Base-by-base conservation (phyloP, 2,888 invertebrate genomes). In the Eupsilia transversa region DNA sequence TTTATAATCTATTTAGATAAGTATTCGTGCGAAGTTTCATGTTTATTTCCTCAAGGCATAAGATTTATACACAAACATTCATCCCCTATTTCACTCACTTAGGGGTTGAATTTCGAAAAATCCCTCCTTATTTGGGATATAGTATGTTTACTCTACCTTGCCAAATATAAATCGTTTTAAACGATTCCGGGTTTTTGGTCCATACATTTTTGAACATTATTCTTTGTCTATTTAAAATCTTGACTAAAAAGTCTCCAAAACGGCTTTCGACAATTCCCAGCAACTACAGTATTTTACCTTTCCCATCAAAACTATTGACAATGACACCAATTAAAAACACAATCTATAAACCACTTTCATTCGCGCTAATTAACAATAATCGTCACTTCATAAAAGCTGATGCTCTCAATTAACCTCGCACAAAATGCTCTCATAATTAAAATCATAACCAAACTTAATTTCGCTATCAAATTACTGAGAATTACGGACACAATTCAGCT, bases 401-500 rank as follows among this genome's bases (percentile, higher is more conserved):
- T 38, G 27, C 38, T 14, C n/a, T 6, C 65, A 73, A 79, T 69
- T 59, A 71, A 60, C 38, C 6, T 12, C 20, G 12, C 27, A 30
- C 54, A 69, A 57, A 68, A 49, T 65, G 23, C 64, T 38, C 35
- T 27, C 46, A 69, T 76, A 79, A 83, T 83, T 82, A 83, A 80
- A 77, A 79, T 80, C 64, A 77, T 80, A 71, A 52, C 67, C 59
- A 38, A 43, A 64, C 41, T 81, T 67, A 79, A 77, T 74, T 71
- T 65, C 60, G 69, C 64, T 63, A 79, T 68, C 43, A 75, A 84
- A 83, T 83, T 77, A 77, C 83, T 67, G 79, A 80, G 79, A 79
- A 69, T 61, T 77, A 33, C 77, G 73, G 74, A 80, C 75, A 84
- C 72, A 82, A 82, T 85, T 77, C 82, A 83, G 73, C 74, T 76